phyloP scores from a whole-genome alignment of 2,888 invertebrate genomes.

The Luperina testacea region DNA sequence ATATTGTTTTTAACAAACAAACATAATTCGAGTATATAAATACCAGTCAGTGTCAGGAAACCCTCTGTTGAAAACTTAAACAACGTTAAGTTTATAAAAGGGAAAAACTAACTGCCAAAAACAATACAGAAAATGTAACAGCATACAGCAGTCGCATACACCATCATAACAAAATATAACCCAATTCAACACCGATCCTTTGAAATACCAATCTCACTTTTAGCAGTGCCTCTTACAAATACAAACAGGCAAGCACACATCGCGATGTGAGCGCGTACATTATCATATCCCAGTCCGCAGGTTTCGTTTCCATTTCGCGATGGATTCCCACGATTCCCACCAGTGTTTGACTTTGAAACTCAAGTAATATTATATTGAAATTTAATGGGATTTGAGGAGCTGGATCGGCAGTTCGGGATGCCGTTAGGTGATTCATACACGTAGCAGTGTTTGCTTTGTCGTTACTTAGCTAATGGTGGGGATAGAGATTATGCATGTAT shows the following conservation, averaged over 20 bases:
- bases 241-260: constrained; percentile 44
- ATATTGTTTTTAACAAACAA: too few species aligned
- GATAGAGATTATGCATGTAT: constrained; percentile 6
- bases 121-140: neutral
- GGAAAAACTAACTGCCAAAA: neutral
- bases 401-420: constrained; percentile 54
- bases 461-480: constrained; percentile 38
- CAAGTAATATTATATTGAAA: constrained; percentile 66
- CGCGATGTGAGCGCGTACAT: constrained; percentile 51
- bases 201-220: constrained; percentile 14
- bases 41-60: too few species aligned
- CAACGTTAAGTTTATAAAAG: too few species aligned
- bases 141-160: neutral
- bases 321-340: constrained; percentile 37
- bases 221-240: constrained; percentile 43
- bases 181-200: neutral
- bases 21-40: too few species aligned
- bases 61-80: too few species aligned
- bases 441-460: constrained; percentile 35
- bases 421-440: constrained; percentile 30
- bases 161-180: constrained; percentile 17
- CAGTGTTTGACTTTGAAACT: constrained; percentile 64
- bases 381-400: constrained; percentile 59
- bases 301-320: constrained; percentile 46
- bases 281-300: constrained; percentile 58